Evolutionary conservation across 1,140 invertebrate species (phyloP).

Genomic region (Glomeris maerens): DNA sequence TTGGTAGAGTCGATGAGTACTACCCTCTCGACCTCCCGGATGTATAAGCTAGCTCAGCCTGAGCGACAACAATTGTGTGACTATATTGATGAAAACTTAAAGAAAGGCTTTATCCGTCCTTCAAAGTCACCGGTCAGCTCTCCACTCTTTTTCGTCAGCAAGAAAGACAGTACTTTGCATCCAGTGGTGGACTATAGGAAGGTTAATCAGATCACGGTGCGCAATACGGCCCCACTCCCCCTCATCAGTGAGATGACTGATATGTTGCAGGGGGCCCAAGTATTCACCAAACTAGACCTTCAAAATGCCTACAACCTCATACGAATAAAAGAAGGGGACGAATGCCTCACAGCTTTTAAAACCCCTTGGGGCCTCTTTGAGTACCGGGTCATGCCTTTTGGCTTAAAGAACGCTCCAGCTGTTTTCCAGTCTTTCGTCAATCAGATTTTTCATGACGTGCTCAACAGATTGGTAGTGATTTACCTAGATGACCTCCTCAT

Average conservation of each 20-base stretch:
- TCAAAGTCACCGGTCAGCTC: too few relatives aligned
- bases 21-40: too few relatives aligned
- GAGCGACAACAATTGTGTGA: too few relatives aligned
- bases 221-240: constrained; percentile 13
- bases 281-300: background rate
- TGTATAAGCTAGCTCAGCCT: too few relatives aligned
- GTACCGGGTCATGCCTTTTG: too few relatives aligned
- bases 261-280: background rate
- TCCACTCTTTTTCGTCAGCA: too few relatives aligned
- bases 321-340: background rate
- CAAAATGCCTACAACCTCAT: background rate
- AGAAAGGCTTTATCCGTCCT: too few relatives aligned
- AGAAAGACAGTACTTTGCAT: too few relatives aligned
- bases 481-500: constrained; percentile 4
- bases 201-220: constrained; percentile 11
- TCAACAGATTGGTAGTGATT: background rate
- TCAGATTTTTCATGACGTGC: background rate
- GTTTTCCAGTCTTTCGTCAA: background rate
- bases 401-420: background rate
- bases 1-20: too few relatives aligned
- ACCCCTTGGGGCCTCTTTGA: background rate
- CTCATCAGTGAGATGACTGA: background rate
- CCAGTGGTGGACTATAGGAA: background rate
- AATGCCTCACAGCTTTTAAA: background rate
- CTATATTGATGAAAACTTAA: too few relatives aligned